These are phyloP conservation scores for Agriotes lineatus DNA, from an alignment of 2,888 invertebrate genomes.

Conservation along the genomic window DNA sequence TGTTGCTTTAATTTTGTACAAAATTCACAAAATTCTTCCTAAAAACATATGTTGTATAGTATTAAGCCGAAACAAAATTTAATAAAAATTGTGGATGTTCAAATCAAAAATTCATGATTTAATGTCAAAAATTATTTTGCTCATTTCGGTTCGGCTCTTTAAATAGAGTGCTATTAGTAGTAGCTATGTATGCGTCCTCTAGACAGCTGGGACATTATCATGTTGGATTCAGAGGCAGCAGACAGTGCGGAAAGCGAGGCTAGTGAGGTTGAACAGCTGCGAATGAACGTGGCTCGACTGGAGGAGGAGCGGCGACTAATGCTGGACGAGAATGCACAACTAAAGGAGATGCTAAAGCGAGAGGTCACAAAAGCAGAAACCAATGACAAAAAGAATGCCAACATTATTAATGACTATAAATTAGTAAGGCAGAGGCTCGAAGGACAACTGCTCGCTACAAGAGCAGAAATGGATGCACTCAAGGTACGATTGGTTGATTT, in stretches of 20 bases:
- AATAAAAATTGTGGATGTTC: no score
- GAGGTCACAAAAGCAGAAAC: slow-evolving; percentile 81
- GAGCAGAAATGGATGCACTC: slow-evolving; percentile 73
- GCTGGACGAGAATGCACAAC: slow-evolving; percentile 69
- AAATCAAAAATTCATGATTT: no score
- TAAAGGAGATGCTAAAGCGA: slow-evolving; percentile 81
- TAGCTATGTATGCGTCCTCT: slow-evolving; percentile 45
- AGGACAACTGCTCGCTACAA: slow-evolving; percentile 78
- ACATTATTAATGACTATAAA: slow-evolving; percentile 93
- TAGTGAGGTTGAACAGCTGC: slow-evolving; percentile 71
- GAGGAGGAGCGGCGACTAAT: slow-evolving; percentile 73
- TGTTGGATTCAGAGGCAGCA: slow-evolving; percentile 70
- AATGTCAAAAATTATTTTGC: no score
- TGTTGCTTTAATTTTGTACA: no score
- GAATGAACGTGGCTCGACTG: slow-evolving; percentile 72
- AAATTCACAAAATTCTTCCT: no score
- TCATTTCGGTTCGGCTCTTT: slow-evolving; percentile 22
- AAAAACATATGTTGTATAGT: no score
- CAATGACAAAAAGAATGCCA: slow-evolving; percentile 79
- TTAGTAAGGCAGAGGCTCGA: slow-evolving; percentile 91
- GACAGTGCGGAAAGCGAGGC: slow-evolving; percentile 72
- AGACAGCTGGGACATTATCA: slow-evolving; percentile 67
- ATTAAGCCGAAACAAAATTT: no score
- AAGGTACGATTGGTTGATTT: slow-evolving; percentile 70
- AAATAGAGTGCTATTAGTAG: slow-evolving; percentile 35